Conservation (phyloP, 2,888 invertebrate genomes). For the Lordiphosa fenestrarum region DNA sequence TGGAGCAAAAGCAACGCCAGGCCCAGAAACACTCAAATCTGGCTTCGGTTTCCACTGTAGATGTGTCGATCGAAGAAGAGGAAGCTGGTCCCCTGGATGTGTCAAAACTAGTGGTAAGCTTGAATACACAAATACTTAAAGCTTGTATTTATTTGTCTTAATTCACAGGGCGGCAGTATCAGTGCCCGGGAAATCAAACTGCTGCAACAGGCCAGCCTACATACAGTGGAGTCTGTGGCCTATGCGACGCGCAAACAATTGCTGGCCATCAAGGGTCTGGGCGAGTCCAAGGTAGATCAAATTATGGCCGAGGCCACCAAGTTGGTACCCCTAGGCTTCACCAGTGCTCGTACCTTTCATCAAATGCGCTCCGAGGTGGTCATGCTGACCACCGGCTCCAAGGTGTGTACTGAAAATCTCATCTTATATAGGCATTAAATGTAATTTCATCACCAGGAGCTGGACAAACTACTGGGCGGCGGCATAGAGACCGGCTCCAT, state of each 20-base stretch:
- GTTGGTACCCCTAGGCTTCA: slow-evolving; percentile 98
- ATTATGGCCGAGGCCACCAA: slow-evolving; percentile 94
- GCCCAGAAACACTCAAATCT: slow-evolving; percentile 25
- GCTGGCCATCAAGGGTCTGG: slow-evolving; percentile 94
- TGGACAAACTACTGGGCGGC: slow-evolving; percentile 95
- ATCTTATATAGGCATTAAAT: too few species aligned
- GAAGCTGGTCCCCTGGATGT: slow-evolving; percentile 88
- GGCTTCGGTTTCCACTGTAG: slow-evolving; percentile 82
- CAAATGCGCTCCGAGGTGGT: slow-evolving; percentile 97
- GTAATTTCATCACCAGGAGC: slow-evolving; percentile 81
- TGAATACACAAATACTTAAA: background rate
- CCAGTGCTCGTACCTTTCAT: slow-evolving; percentile 97
- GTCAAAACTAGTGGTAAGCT: slow-evolving; percentile 85
- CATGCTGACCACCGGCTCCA: slow-evolving; percentile 96
- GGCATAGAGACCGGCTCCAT: slow-evolving; percentile 99
- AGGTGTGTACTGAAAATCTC: slow-evolving; percentile 60
- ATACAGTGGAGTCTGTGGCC: slow-evolving; percentile 97
- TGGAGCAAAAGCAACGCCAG: slow-evolving; percentile 10
- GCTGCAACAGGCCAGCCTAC: slow-evolving; percentile 94
- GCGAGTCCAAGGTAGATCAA: slow-evolving; percentile 98
- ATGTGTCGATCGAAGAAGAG: slow-evolving; percentile 82
- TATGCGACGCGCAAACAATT: slow-evolving; percentile 96
- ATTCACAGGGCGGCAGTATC: slow-evolving; percentile 91
- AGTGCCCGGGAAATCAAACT: slow-evolving; percentile 95
- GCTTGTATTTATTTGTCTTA: background rate